A percentile compares a stretch with the other conserved stretches of the same genome.
Conservation (phyloP, 2,113 vertebrate genomes). For the Xiphophorus maculatus region DNA sequence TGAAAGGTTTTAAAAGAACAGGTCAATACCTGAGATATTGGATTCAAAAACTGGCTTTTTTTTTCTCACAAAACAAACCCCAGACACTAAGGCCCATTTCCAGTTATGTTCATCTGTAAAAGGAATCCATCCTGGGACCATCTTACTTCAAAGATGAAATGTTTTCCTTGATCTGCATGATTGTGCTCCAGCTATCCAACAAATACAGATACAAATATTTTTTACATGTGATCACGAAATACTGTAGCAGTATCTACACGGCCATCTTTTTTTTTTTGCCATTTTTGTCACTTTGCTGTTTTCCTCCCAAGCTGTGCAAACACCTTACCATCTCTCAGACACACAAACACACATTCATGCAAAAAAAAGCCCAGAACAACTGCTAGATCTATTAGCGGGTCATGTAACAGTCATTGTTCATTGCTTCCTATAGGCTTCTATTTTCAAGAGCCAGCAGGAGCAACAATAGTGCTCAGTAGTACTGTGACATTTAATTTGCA, state of each 20-base stretch:
- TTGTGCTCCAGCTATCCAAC: neutral
- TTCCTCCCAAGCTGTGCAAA: conserved; percentile 22
- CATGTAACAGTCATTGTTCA: conserved; percentile 84
- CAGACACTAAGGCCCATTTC: conserved; percentile 37
- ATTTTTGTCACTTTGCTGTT: conserved; percentile 12
- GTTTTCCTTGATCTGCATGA: conserved; percentile 41
- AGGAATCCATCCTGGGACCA: conserved; percentile 26
- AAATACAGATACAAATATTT: conserved; percentile 6
- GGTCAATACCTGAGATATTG: conserved; percentile 12
- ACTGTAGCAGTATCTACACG: neutral
- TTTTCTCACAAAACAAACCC: conserved; percentile 49
- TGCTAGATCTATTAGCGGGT: conserved; percentile 81
- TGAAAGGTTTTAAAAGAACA: conserved; percentile 14
- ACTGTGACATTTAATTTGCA: conserved; percentile 57
- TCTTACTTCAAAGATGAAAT: conserved; percentile 29
- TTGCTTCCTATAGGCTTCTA: conserved; percentile 78
- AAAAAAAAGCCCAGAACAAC: conserved; percentile 21
- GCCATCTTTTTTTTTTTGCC: conserved; percentile 3
- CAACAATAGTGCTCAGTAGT: conserved; percentile 66
- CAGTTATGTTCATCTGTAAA: conserved; percentile 25
- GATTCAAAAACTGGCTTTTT: conserved; percentile 18
- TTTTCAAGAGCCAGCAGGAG: conserved; percentile 69
- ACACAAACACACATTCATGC: conserved; percentile 12
- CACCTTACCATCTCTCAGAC: conserved; percentile 4
- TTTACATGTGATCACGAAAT: neutral